Evolutionary conservation across 2,797 vertebrate species (phyloP).

Genomic region (Anguilla anguilla): DNA sequence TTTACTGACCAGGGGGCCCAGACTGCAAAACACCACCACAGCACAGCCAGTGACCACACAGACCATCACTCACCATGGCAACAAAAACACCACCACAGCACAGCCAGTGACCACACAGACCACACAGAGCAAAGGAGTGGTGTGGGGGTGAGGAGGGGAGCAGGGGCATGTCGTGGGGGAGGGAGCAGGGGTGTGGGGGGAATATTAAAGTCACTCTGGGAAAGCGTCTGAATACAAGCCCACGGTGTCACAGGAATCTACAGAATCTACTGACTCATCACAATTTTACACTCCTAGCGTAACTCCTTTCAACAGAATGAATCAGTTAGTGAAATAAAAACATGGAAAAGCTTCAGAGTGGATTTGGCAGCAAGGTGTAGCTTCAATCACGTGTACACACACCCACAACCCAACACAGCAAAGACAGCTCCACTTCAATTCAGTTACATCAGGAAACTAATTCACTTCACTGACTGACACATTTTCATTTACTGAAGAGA

Average conservation of each 20-base stretch:
- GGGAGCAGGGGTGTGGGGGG: no score
- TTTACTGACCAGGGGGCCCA: slow-evolving; percentile 97
- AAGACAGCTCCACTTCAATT: not conserved
- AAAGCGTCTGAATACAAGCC: not conserved
- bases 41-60: not conserved
- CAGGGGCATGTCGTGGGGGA: no score
- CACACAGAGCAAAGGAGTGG: no score
- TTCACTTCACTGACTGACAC: not conserved
- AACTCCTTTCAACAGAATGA: not conserved
- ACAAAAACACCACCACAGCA: not conserved
- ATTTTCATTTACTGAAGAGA: not conserved
- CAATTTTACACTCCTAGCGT: not conserved
- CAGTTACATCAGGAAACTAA: not conserved
- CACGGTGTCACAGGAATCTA: no score
- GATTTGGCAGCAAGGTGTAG: not conserved
- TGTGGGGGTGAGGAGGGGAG: no score
- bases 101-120: not conserved
- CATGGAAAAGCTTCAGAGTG: not conserved
- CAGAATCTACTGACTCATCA: no score
- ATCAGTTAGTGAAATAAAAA: not conserved
- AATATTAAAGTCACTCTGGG: not conserved
- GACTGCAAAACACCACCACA: slow-evolving; percentile 62
- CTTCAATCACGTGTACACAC: not conserved
- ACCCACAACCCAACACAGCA: no score
- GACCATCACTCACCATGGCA: not conserved